These are phyloP conservation scores for Coregonus clupeaformis DNA, from an alignment of 2,113 vertebrate genomes.

Conservation along the genomic window DNA sequence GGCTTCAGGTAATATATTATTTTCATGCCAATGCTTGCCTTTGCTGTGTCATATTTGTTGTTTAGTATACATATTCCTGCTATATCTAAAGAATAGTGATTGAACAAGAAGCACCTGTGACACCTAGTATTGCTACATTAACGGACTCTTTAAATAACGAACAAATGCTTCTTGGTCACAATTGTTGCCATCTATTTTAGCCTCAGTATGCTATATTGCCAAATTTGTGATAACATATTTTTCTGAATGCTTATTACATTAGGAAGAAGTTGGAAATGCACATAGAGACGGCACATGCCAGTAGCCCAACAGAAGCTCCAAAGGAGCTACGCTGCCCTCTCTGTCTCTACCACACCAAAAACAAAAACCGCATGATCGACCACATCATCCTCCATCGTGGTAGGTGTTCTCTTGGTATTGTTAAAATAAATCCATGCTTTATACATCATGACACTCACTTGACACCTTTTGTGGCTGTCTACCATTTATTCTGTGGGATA, in stretches of 20 bases:
- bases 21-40: background rate
- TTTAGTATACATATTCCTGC: background rate
- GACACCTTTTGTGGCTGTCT: background rate
- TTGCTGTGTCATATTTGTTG: background rate
- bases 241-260: background rate
- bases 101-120: too few relatives aligned
- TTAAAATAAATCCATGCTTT: background rate
- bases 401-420: conserved; percentile 48
- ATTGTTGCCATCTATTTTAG: background rate
- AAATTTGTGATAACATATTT: background rate
- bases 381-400: conserved; percentile 97
- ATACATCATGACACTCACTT: background rate
- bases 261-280: conserved; percentile 71
- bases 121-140: too few relatives aligned
- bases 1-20: conserved; percentile 80
- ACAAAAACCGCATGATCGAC: conserved; percentile 97
- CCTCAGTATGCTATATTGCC: background rate
- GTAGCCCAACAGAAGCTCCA: conserved; percentile 80
- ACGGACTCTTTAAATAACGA: too few relatives aligned
- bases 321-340: conserved; percentile 96
- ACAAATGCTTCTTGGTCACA: too few relatives aligned
- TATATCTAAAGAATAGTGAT: background rate
- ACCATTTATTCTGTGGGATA: background rate
- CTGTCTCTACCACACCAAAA: conserved; percentile 98
- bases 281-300: conserved; percentile 89